phyloP scores from a whole-genome alignment of 2,113 vertebrate species.

The Phrynosoma blainvillii region DNA sequence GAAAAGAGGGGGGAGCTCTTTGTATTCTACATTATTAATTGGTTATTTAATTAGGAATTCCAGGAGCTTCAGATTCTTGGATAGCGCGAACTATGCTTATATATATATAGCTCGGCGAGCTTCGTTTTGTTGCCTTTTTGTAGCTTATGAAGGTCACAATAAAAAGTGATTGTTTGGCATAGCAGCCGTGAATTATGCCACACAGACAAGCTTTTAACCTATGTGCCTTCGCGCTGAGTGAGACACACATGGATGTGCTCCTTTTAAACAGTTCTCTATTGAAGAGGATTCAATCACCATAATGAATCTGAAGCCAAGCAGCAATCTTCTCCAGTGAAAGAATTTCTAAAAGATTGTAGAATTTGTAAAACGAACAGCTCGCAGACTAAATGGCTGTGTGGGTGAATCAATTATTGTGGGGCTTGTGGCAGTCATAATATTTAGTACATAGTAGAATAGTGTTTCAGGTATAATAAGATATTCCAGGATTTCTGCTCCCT shows the following conservation, averaged over 20 bases:
- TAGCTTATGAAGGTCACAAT: conserved; percentile 93
- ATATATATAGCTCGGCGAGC: conserved; percentile 57
- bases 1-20: conserved; percentile 80
- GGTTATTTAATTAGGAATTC: conserved; percentile 92
- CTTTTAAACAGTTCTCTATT: conserved; percentile 92
- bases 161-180: conserved; percentile 92
- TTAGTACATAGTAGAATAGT: conserved; percentile 87
- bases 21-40: conserved; percentile 91
- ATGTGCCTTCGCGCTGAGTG: conserved; percentile 86
- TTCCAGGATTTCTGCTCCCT: conserved; percentile 67
- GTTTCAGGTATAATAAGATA: conserved; percentile 87
- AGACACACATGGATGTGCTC: conserved; percentile 83
- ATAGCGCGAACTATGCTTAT: conserved; percentile 77
- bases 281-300: conserved; percentile 95
- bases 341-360: conserved; percentile 94
- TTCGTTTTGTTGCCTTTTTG: conserved; percentile 81
- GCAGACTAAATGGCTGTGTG: conserved; percentile 89
- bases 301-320: conserved; percentile 93
- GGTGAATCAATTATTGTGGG: conserved; percentile 90
- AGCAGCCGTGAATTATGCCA: conserved; percentile 91
- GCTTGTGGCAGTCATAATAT: conserved; percentile 89
- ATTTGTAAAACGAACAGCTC: conserved; percentile 94
- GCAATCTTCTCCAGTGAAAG: conserved; percentile 92
- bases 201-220: conserved; percentile 94
- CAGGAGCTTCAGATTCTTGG: conserved; percentile 84